Evolutionary conservation across 2,113 vertebrate species (phyloP).

Genomic region (Macquaria ambigua): DNA sequence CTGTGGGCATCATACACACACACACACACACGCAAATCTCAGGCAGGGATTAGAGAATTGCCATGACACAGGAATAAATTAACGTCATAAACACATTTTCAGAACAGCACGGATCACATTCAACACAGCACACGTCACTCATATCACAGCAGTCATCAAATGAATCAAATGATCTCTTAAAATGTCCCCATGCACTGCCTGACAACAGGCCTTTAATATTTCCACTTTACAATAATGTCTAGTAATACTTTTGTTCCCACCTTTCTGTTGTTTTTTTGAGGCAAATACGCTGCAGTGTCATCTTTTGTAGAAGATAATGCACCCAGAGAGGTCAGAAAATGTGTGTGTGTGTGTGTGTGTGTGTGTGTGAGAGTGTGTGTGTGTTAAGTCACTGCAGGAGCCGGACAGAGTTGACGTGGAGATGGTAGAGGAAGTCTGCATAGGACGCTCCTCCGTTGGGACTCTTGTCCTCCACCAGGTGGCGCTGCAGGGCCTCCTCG

Average conservation of each 20-base stretch:
- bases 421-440: conserved; percentile 86
- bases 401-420: conserved; percentile 83
- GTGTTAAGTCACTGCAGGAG: conserved; percentile 70
- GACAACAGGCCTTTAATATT: background rate
- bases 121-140: conserved; percentile 16
- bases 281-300: background rate
- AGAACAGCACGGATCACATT: conserved; percentile 12
- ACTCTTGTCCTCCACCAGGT: conserved; percentile 87
- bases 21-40: conserved; percentile 3
- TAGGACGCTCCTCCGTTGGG: conserved; percentile 87
- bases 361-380: background rate
- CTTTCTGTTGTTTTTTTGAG: background rate
- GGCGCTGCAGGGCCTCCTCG: conserved; percentile 83
- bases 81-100: conserved; percentile 36
- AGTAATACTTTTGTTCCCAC: background rate
- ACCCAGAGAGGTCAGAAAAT: background rate
- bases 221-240: background rate
- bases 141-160: conserved; percentile 29
- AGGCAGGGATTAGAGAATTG: conserved; percentile 3
- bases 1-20: conserved; percentile 13
- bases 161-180: conserved; percentile 21
- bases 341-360: background rate
- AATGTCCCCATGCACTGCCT: conserved; percentile 38
- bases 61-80: conserved; percentile 26
- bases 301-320: background rate